phyloP scores from a whole-genome alignment of 2,113 vertebrate genomes.

The Dipodomys spectabilis region DNA sequence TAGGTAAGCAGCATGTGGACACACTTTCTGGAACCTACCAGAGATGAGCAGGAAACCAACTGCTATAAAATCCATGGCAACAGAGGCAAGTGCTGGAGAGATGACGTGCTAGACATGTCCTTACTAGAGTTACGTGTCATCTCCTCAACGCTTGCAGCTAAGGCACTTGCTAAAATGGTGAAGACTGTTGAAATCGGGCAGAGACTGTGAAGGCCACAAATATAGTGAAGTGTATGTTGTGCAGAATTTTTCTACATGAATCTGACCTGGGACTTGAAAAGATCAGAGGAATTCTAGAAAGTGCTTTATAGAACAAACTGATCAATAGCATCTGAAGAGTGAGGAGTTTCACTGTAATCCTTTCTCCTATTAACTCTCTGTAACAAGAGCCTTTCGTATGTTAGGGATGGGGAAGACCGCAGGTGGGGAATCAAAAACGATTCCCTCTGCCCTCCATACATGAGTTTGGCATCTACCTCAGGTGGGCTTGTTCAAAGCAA shows the following conservation, averaged over 20 bases:
- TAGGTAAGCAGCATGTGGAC: neutral
- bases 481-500: neutral
- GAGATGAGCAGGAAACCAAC: neutral
- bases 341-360: neutral
- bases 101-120: neutral
- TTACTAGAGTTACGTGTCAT: no score
- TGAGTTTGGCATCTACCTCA: neutral
- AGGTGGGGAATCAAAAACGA: no score
- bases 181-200: neutral
- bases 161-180: no score
- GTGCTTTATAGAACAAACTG: neutral
- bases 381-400: neutral
- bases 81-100: neutral
- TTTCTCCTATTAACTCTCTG: neutral
- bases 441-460: accelerated
- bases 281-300: neutral
- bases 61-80: neutral
- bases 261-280: neutral
- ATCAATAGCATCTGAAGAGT: neutral
- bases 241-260: neutral
- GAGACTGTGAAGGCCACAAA: neutral
- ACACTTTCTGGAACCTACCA: neutral
- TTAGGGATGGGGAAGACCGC: no score
- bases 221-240: neutral
- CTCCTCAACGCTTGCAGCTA: neutral